Evolutionary conservation across 1,140 invertebrate genomes (phyloP).

Genomic region (Achatina immaculata): DNA sequence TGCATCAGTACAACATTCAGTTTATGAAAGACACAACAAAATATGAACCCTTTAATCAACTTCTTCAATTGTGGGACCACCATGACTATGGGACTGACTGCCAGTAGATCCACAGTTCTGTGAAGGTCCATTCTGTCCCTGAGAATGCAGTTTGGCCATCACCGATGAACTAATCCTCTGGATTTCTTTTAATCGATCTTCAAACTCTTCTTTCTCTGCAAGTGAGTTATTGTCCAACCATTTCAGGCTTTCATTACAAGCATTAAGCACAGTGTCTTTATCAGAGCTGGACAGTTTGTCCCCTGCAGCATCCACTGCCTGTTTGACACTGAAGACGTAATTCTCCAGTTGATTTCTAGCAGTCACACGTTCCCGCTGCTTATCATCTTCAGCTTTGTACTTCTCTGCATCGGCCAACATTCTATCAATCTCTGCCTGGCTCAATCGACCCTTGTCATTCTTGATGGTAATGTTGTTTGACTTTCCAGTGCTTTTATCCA

Average conservation of each 20-base stretch:
- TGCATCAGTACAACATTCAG: too few relatives aligned
- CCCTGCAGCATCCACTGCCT: conserved; percentile 65
- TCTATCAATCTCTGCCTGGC: conserved; percentile 73
- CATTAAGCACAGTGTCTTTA: conserved; percentile 75
- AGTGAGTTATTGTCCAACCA: conserved; percentile 72
- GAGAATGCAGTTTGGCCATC: conserved; percentile 60
- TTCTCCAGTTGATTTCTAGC: conserved; percentile 76
- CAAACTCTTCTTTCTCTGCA: conserved; percentile 72
- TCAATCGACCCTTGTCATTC: conserved; percentile 48
- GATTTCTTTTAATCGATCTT: conserved; percentile 68
- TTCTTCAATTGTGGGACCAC: conserved; percentile 58
- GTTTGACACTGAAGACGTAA: conserved; percentile 78
- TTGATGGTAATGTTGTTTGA: conserved; percentile 81
- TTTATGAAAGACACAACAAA: too few relatives aligned
- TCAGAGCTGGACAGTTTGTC: conserved; percentile 77
- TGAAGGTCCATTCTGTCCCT: conserved; percentile 44
- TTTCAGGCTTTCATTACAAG: conserved; percentile 68
- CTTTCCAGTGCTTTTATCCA: conserved; percentile 81
- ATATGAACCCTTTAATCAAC: conserved; percentile 58
- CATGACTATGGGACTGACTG: neutral
- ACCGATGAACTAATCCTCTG: conserved; percentile 63
- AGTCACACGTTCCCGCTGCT: conserved; percentile 58
- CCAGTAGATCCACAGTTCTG: neutral
- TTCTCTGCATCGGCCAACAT: conserved; percentile 76
- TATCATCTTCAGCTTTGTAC: conserved; percentile 73